Conservation (phyloP, 2,888 invertebrate species). For the Eupithecia dodoneata region DNA sequence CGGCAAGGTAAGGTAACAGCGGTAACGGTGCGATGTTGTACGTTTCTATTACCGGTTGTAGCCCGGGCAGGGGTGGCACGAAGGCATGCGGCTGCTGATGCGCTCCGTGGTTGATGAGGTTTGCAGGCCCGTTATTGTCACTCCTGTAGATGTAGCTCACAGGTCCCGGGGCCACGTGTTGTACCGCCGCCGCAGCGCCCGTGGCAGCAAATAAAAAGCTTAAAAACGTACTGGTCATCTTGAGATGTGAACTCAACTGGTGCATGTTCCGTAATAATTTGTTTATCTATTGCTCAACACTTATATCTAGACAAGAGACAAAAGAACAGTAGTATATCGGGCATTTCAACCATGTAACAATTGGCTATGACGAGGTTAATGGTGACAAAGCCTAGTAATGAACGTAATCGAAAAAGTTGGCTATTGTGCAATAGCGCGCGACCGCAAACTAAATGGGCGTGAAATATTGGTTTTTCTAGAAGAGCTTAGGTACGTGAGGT, state of each 20-base stretch:
- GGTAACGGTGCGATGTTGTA: slow-evolving; percentile 68
- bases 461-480: slow-evolving; percentile 60
- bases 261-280: slow-evolving; percentile 73
- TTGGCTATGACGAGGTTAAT: slow-evolving; percentile 79
- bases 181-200: slow-evolving; percentile 64
- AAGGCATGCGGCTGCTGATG: slow-evolving; percentile 65
- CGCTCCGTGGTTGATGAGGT: slow-evolving; percentile 72
- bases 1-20: slow-evolving; percentile 66
- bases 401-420: slow-evolving; percentile 61
- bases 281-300: slow-evolving; percentile 77
- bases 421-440: slow-evolving; percentile 65
- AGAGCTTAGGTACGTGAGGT: slow-evolving; percentile 50
- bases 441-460: slow-evolving; percentile 65
- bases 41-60: slow-evolving; percentile 63
- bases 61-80: slow-evolving; percentile 60
- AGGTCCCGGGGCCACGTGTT: slow-evolving; percentile 72
- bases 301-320: slow-evolving; percentile 76
- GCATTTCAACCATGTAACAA: slow-evolving; percentile 77
- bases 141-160: slow-evolving; percentile 83
- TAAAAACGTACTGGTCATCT: slow-evolving; percentile 65
- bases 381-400: slow-evolving; percentile 75
- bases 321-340: slow-evolving; percentile 67
- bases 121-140: slow-evolving; percentile 78
- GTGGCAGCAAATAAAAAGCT: slow-evolving; percentile 61
- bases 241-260: slow-evolving; percentile 68